Evolutionary conservation across 1,140 invertebrate genomes (phyloP), one percentile per base, ranked within the genome.

Genomic region (Scaptomyza graminum): DNA sequence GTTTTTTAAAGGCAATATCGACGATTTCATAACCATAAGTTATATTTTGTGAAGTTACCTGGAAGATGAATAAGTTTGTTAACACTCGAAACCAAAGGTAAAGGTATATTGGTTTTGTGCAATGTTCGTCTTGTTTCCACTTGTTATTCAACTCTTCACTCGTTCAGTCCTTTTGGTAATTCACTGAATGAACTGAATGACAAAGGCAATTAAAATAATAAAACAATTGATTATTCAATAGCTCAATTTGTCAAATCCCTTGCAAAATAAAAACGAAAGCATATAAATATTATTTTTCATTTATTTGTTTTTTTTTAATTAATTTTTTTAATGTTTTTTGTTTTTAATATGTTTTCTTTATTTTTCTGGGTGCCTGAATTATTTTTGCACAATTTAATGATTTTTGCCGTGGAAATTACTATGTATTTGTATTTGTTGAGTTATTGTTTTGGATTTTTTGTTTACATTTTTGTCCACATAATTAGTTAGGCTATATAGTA

Each of bases 301-400:
- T 60, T 64, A 3, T 49, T 74, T 13, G 28, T 5, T 65, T 69
- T 34, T 54, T 54, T 49, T 50, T 49, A 41, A 34, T 56, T 60
- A 49, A 15, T 56, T 11, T 62, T 66, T 72, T 51, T 57, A 6
- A 64, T 63, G 39, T 50, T 59, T 39, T 46, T 16, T 51, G 49
- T 56, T 57, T 49, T 28, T 47, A n/a, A n/a, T n/a, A 56, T 72
- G 37, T 46, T 62, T 64, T 62, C 52, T 46, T 60, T 41, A 11
- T 49, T 63, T 39, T 50, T 55, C 67, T 77, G 64, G 60, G 78
- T 80, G 77, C 78, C 72, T 72, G 76, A 81, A 62, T 81, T 77
- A 81, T 60, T 78, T 69, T 64, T 60, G 81, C 78, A 87, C 81
- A 82, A 77, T 77, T 87, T 56, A 81, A 77, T 84, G 69, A 74